These are phyloP conservation scores for Malaclemys terrapin DNA, from an alignment of 2,113 vertebrate species.

Conservation along the genomic window DNA sequence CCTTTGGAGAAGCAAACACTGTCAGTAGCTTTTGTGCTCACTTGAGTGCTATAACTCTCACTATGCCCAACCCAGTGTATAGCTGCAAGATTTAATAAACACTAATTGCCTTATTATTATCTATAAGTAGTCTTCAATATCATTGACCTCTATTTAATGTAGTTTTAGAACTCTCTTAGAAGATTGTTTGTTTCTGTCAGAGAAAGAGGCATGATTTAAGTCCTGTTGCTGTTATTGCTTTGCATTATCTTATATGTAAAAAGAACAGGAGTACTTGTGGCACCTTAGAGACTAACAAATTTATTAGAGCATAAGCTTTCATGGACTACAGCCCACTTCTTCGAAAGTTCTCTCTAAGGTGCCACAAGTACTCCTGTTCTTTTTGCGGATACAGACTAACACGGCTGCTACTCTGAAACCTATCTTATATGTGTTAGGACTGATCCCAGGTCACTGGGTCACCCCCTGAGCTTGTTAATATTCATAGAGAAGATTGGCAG, in stretches of 20 bases:
- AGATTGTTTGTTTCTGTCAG: not conserved
- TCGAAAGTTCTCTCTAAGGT: too few relatives aligned
- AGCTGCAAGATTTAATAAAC: not conserved
- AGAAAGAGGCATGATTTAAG: not conserved
- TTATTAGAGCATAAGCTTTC: too few relatives aligned
- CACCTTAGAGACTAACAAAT: too few relatives aligned
- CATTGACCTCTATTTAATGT: not conserved
- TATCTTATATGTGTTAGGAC: not conserved
- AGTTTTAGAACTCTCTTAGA: not conserved
- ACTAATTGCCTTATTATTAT: not conserved
- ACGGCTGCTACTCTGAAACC: too few relatives aligned
- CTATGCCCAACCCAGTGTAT: not conserved
- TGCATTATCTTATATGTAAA: not conserved
- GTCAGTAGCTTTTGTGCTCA: not conserved
- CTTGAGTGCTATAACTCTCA: not conserved
- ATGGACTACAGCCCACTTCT: too few relatives aligned
- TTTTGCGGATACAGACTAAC: too few relatives aligned
- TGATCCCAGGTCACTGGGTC: not conserved
- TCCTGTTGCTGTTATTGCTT: not conserved
- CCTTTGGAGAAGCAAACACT: not conserved
- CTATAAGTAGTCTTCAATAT: not conserved
- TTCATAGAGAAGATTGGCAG: not conserved
- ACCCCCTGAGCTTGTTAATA: not conserved
- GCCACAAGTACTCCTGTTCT: too few relatives aligned
- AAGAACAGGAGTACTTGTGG: too few relatives aligned